Evolutionary conservation across 1,140 invertebrate genomes (phyloP), one percentile per base, ranked within the genome.

Genomic region (Conus ventricosus): DNA sequence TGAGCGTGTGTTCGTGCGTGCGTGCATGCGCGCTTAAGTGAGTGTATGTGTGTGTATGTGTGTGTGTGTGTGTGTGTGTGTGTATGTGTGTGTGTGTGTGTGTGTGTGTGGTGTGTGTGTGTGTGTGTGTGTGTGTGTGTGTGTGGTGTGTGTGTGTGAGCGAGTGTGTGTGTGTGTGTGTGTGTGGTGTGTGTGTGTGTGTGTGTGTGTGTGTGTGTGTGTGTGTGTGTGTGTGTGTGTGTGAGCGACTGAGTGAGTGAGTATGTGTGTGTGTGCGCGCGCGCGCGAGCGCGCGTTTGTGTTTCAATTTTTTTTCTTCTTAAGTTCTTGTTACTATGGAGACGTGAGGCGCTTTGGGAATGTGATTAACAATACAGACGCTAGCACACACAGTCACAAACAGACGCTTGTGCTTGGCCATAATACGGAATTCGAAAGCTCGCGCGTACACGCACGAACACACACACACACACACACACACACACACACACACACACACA

Each of bases 31-130:
- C n/a, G n/a, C n/a, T n/a, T n/a, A n/a, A n/a, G n/a, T n/a, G n/a
- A n/a, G n/a, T n/a, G n/a, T n/a, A n/a, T n/a, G n/a, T n/a, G n/a
- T n/a, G n/a, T n/a, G 39, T 39, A 3, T 39, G 39, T 39, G 39
- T 39, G 39, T 39, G 39, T 39, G 39, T 39, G 39, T 39, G 39
- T 39, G 39, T 39, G 39, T 23, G 5, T 20, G 5, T 54, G 55
- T 10, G 83, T 84, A 20, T 84, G 83, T 84, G 8, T 84, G 83
- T 11, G 51, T 84, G 83, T 84, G 83, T 84, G 11, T 39, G 54
- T 5, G 54, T 5, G 83, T 17, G 39, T 1, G 39, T 3, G 39
- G 39, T 39, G 39, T 1, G 39, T 39, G 39, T 1, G 39, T 39
- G 39, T 39, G 39, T 39, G 39, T 39, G 39, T 39, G 39, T 39